Conservation (phyloP, 2,888 invertebrate species). For the Hedychridium roseum region DNA sequence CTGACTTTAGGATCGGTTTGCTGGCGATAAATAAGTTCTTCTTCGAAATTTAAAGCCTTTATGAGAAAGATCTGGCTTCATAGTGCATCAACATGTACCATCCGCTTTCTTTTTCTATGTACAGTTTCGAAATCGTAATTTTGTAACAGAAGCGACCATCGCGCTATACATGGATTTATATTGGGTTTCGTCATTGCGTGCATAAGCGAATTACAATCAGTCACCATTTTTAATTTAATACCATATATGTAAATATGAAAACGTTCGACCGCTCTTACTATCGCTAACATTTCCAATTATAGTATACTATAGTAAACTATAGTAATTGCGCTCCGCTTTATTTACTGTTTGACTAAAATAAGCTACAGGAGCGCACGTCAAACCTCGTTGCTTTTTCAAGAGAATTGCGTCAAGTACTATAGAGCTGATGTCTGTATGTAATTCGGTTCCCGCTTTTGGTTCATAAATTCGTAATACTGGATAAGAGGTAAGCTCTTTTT, state of each 20-base stretch:
- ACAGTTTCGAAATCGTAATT: conserved; percentile 31
- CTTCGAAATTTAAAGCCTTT: not conserved
- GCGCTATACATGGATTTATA: conserved; percentile 39
- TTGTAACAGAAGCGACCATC: conserved; percentile 39
- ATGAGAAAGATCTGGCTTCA: conserved; percentile 2
- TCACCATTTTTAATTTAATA: too few species aligned
- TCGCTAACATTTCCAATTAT: conserved; percentile 37
- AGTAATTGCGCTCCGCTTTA: conserved; percentile 35
- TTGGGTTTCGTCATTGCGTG: conserved; percentile 38
- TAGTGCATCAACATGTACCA: conserved; percentile 39
- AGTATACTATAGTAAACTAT: too few species aligned
- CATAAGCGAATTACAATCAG: conserved; percentile 36
- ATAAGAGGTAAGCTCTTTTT: too few species aligned
- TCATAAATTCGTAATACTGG: conserved; percentile 45
- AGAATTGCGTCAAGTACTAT: conserved; percentile 35
- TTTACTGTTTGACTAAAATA: conserved; percentile 42
- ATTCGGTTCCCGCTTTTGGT: conserved; percentile 40
- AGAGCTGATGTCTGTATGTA: conserved; percentile 48
- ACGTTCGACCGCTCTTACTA: conserved; percentile 24
- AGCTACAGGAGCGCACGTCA: conserved; percentile 37
- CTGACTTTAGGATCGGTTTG: not conserved
- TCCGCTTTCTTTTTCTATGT: conserved; percentile 28
- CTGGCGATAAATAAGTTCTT: not conserved
- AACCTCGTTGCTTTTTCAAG: not conserved
- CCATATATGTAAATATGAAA: too few species aligned